Evolutionary conservation across 1,140 invertebrate species (phyloP).

Genomic region (Melanaphis sacchari): DNA sequence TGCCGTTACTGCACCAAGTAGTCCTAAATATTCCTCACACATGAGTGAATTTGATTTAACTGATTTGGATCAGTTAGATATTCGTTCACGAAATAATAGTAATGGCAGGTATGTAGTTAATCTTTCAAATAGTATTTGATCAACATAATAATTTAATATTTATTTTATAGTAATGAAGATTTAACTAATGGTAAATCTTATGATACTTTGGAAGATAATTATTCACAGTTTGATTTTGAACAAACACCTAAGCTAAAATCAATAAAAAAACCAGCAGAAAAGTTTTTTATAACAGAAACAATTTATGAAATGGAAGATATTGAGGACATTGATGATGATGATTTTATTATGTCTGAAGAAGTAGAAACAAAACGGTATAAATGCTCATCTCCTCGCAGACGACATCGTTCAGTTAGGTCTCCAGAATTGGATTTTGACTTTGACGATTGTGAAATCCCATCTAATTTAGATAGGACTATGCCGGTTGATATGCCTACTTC

Average conservation of each 20-base stretch:
- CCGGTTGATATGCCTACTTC: conserved; percentile 22
- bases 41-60: conserved; percentile 58
- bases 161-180: conserved; percentile 48
- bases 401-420: conserved; percentile 18
- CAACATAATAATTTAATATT: not conserved
- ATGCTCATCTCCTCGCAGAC: conserved; percentile 35
- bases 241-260: conserved; percentile 25
- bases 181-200: conserved; percentile 5
- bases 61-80: conserved; percentile 68
- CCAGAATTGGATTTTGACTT: conserved; percentile 24
- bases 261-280: conserved; percentile 29
- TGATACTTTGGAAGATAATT: conserved; percentile 19
- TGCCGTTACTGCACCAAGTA: conserved; percentile 44
- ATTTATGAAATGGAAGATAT: conserved; percentile 48
- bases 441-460: not conserved
- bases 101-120: conserved; percentile 63
- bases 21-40: conserved; percentile 33
- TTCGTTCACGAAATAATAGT: conserved; percentile 67
- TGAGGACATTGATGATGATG: conserved; percentile 13
- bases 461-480: not conserved
- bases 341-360: not conserved
- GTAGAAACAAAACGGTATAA: conserved; percentile 48
- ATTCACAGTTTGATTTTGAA: conserved; percentile 36
- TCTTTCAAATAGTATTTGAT: not conserved
- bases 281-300: conserved; percentile 46